A percentile compares a stretch with the other conserved stretches of the same genome.
Conservation (phyloP, 2,113 vertebrate genomes). For the Ursus arctos region DNA sequence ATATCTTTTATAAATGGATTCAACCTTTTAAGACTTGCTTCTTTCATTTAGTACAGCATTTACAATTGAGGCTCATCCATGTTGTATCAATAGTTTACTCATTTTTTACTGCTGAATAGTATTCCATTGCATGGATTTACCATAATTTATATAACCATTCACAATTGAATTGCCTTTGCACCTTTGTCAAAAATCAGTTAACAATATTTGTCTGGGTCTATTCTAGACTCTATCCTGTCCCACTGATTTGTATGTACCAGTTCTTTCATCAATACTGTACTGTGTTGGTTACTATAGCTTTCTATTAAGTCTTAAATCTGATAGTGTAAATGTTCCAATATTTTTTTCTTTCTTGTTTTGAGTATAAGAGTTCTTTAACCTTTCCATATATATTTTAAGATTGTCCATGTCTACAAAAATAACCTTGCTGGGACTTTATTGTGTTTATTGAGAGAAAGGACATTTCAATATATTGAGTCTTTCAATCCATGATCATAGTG, state of each 20-base stretch:
- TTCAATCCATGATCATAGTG: background rate
- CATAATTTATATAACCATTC: background rate
- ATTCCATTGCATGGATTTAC: background rate
- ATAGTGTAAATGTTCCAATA: background rate
- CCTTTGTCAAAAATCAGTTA: background rate
- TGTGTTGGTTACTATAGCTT: background rate
- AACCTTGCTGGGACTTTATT: constrained; percentile 18
- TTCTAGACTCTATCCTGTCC: background rate
- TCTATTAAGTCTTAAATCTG: background rate
- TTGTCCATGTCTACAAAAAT: background rate
- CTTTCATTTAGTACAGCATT: constrained; percentile 5
- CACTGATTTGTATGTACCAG: background rate
- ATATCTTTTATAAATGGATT: background rate
- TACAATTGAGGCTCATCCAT: background rate
- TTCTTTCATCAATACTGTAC: background rate
- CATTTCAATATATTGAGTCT: background rate
- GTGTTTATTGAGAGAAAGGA: background rate
- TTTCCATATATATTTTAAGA: background rate
- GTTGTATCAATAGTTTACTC: background rate
- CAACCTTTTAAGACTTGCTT: background rate
- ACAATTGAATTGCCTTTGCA: background rate
- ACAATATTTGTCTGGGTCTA: background rate
- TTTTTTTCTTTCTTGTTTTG: background rate
- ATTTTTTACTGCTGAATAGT: constrained; percentile 16
- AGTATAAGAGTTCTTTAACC: background rate